A percentile compares a stretch with the other conserved stretches of the same genome.
These are phyloP conservation scores for Chamaetylas fuelleborni DNA, from an alignment of 2,113 vertebrate genomes.

Conservation along the genomic window DNA sequence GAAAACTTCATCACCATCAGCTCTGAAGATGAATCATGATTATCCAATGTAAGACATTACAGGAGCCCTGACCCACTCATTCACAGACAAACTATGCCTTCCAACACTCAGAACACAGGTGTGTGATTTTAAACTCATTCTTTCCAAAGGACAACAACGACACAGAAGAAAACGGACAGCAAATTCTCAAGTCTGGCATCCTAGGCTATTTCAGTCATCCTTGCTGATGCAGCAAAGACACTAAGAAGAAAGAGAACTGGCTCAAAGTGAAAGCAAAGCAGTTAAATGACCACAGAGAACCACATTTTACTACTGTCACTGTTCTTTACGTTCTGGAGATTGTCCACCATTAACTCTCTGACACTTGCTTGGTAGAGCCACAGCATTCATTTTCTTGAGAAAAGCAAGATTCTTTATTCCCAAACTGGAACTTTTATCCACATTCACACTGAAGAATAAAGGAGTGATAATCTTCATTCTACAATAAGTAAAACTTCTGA, in stretches of 20 bases:
- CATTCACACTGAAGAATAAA: background rate
- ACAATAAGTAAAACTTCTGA: background rate
- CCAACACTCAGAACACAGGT: background rate
- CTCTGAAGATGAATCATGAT: background rate
- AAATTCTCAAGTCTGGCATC: background rate
- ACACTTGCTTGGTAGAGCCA: background rate
- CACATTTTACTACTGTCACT: background rate
- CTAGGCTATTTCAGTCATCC: background rate
- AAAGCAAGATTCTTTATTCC: background rate
- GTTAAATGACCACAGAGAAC: background rate
- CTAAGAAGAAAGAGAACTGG: background rate
- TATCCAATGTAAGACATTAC: background rate
- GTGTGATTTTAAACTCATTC: background rate
- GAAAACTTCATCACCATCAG: background rate
- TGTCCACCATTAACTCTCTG: background rate
- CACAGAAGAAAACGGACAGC: background rate
- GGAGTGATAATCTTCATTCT: background rate
- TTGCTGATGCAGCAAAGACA: background rate
- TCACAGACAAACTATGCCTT: background rate
- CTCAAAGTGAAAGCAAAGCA: background rate
- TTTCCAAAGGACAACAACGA: background rate
- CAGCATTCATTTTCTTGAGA: background rate
- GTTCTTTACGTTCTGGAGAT: background rate
- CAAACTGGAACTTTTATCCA: background rate
- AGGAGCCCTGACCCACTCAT: background rate